phyloP scores from a whole-genome alignment of 1,140 invertebrate genomes.

The Macrocentrus cingulum region DNA sequence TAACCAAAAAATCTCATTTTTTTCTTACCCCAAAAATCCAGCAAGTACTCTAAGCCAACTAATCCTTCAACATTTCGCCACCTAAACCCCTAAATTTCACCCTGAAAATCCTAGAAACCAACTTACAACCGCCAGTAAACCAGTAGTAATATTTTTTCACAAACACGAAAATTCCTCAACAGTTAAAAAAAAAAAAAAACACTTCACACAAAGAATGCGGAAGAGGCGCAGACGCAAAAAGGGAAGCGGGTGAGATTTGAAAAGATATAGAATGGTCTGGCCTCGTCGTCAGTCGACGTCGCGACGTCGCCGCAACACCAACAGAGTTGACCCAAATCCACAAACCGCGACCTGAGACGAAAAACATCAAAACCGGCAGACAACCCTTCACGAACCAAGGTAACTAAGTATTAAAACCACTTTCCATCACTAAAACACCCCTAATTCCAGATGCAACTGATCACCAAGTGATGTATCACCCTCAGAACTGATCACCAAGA shows the following conservation, averaged over 20 bases:
- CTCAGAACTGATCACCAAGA: constrained; percentile 15
- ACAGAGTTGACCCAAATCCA: background rate
- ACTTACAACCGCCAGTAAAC: too few species aligned
- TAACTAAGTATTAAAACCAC: background rate
- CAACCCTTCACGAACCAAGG: background rate
- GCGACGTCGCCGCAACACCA: constrained; percentile 24
- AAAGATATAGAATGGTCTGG: constrained; percentile 2
- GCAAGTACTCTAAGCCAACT: too few species aligned
- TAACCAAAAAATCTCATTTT: too few species aligned
- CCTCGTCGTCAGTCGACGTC: constrained; percentile 21
- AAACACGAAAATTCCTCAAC: too few species aligned
- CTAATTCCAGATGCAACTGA: background rate
- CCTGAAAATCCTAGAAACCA: too few species aligned
- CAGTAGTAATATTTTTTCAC: too few species aligned
- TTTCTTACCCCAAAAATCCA: too few species aligned
- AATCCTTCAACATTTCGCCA: too few species aligned
- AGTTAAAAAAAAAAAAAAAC: too few species aligned
- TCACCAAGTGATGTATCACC: too few species aligned
- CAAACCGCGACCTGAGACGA: background rate
- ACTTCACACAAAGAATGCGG: background rate
- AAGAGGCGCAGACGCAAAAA: constrained; percentile 20
- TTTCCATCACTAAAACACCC: background rate
- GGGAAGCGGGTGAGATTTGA: constrained; percentile 23
- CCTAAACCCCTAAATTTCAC: too few species aligned
- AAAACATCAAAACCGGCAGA: too few species aligned